Evolutionary conservation across 1,140 invertebrate genomes (phyloP).

Genomic region (Drosophila sproati): DNA sequence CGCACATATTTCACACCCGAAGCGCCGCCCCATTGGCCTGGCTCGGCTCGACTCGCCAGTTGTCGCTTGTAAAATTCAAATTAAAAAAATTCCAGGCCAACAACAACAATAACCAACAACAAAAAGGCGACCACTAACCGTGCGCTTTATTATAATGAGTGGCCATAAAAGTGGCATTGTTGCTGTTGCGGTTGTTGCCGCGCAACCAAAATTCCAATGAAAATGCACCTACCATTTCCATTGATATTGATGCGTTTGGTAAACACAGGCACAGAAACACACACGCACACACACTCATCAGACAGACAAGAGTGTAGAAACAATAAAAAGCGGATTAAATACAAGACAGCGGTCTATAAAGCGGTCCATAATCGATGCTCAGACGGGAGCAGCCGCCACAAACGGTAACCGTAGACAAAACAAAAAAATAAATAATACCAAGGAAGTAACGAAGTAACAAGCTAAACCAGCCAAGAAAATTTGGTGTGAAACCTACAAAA

Average conservation of each 20-base stretch:
- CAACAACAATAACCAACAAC: not conserved
- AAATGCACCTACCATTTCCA: constrained; percentile 74
- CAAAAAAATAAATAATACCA: constrained; percentile 16
- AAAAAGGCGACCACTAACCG: constrained; percentile 72
- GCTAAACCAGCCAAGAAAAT: constrained; percentile 65
- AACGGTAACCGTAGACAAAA: constrained; percentile 56
- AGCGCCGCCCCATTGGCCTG: constrained; percentile 45
- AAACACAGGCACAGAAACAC: constrained; percentile 18
- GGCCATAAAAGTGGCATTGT: constrained; percentile 76
- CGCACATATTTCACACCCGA: constrained; percentile 68
- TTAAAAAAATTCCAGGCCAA: constrained; percentile 72
- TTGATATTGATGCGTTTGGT: constrained; percentile 60
- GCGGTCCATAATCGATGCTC: constrained; percentile 73
- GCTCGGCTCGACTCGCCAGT: not conserved
- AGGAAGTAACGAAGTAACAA: constrained; percentile 53
- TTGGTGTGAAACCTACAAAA: constrained; percentile 76
- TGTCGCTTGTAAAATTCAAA: constrained; percentile 73
- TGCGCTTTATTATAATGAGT: constrained; percentile 83
- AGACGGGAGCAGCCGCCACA: constrained; percentile 56
- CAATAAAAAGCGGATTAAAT: constrained; percentile 84
- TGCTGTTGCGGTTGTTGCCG: constrained; percentile 36
- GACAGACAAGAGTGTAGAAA: constrained; percentile 75
- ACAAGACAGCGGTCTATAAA: constrained; percentile 71
- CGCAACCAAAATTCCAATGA: constrained; percentile 70
- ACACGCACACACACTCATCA: not conserved